Base-by-base conservation (phyloP, 1,140 invertebrate genomes). In the Nasonia longicornis region DNA sequence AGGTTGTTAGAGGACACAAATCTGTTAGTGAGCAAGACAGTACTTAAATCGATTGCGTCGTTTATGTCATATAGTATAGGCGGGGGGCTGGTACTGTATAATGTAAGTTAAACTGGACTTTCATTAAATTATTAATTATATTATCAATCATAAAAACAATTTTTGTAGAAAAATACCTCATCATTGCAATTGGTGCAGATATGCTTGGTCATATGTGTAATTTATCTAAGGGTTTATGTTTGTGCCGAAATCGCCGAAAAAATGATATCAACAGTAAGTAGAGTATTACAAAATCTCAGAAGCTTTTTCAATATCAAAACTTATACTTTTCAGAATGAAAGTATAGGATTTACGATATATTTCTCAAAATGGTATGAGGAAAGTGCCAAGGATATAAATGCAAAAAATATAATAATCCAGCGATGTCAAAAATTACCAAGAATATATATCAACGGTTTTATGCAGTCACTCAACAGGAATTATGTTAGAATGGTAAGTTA, bases 191-290 rank as follows among this genome's bases (percentile, higher is more conserved):
- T 42, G 38, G 2, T 42, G 38, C 38, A 42, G 7, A 42, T 42
- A 42, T 42, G 38, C 10, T 42, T 42, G 38, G 38, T 42, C 38
- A 42, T 42, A 4, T 42, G 38, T 42, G n/a, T 77, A 38, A 64
- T 69, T 31, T 77, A 77, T 26, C 20, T 77, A 31, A 45, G 76
- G 16, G 12, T 77, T 22, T 77, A 12, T 38, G 48, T 69, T 2
- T 77, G 38, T 22, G 76, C 76, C 16, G 76, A 77, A 77, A 77
- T 64, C 52, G 76, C 76, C 6, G 76, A 77, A 69, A 52, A 67
- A 3, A 67, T 77, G 26, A 22, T 26, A 29, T 48, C 76, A 1
- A n/a, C 58, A 16, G 76, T 77, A 70, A 70, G 76, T 77, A 12
- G 63, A 66, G 2, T 42, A 6, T 35, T 42, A 6, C 3, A 29